Percentiles rank a stretch among this genome's conserved stretches.
Conservation (phyloP, 2,113 vertebrate species). For the Phrynosoma platyrhinos region DNA sequence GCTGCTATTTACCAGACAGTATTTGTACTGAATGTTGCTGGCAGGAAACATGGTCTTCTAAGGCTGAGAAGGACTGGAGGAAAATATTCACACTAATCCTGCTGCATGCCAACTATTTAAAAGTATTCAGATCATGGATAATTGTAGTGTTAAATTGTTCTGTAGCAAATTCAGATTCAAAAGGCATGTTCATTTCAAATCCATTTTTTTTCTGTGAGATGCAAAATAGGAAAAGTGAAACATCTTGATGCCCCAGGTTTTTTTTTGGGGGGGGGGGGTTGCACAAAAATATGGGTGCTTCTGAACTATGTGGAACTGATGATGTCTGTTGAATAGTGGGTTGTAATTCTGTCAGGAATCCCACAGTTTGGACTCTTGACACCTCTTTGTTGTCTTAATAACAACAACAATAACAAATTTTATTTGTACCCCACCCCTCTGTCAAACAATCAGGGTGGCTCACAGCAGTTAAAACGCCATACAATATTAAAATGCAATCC, state of each 20-base stretch:
- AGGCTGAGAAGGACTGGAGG: conserved; percentile 62
- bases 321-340: too few relatives aligned
- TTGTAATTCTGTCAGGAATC: background rate
- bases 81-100: conserved; percentile 64
- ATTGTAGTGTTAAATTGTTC: conserved; percentile 50
- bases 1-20: conserved; percentile 81
- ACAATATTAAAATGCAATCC: too few relatives aligned
- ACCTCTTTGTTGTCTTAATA: background rate
- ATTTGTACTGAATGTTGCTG: conserved; percentile 76
- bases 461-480: too few relatives aligned
- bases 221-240: background rate
- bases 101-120: conserved; percentile 53
- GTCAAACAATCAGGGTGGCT: too few relatives aligned
- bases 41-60: conserved; percentile 65
- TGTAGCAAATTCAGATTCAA: conserved; percentile 51
- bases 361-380: background rate
- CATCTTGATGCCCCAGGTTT: background rate
- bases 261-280: too few relatives aligned
- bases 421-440: too few relatives aligned
- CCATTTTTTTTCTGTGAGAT: conserved; percentile 44
- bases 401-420: background rate
- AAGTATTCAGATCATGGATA: conserved; percentile 52
- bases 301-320: background rate
- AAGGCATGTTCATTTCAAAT: conserved; percentile 39
- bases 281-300: background rate